Percentiles rank a stretch among this genome's conserved stretches.
Evolutionary conservation across 2,888 invertebrate species (phyloP).

Genomic region (Drosophila colorata): DNA sequence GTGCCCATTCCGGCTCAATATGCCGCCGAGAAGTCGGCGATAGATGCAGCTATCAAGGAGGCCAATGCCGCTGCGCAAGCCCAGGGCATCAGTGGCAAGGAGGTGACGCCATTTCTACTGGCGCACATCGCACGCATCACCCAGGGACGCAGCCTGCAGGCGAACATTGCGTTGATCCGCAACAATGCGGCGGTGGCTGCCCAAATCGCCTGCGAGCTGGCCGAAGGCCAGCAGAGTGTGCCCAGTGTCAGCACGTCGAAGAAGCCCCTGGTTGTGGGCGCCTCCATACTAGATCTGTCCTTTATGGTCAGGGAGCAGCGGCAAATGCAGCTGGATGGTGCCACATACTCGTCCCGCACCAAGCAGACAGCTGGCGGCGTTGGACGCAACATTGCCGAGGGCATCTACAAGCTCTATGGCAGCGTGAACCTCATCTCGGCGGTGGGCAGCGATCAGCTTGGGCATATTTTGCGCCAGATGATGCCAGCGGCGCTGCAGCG

Average conservation of each 20-base stretch:
- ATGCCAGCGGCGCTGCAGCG: slow-evolving; percentile 82
- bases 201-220: slow-evolving; percentile 90
- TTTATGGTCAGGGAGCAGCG: slow-evolving; percentile 87
- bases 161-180: slow-evolving; percentile 96
- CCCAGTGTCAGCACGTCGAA: background rate
- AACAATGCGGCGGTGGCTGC: slow-evolving; percentile 96
- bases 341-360: slow-evolving; percentile 90
- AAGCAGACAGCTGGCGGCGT: slow-evolving; percentile 94
- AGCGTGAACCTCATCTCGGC: slow-evolving; percentile 90
- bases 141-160: slow-evolving; percentile 91
- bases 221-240: background rate
- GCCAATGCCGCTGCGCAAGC: slow-evolving; percentile 88
- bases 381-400: slow-evolving; percentile 95
- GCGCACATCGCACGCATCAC: slow-evolving; percentile 92
- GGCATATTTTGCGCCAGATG: slow-evolving; percentile 83
- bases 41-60: slow-evolving; percentile 89
- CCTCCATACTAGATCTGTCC: slow-evolving; percentile 91
- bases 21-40: slow-evolving; percentile 86
- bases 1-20: slow-evolving; percentile 94
- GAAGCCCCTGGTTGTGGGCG: slow-evolving; percentile 89
- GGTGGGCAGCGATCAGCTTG: slow-evolving; percentile 90
- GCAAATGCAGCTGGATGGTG: slow-evolving; percentile 90
- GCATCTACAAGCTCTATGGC: slow-evolving; percentile 90
- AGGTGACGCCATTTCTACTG: slow-evolving; percentile 96
- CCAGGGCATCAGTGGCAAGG: slow-evolving; percentile 91